These are phyloP conservation scores for Scolopax rusticola DNA, from an alignment of 2,797 vertebrate species.

Conservation along the genomic window DNA sequence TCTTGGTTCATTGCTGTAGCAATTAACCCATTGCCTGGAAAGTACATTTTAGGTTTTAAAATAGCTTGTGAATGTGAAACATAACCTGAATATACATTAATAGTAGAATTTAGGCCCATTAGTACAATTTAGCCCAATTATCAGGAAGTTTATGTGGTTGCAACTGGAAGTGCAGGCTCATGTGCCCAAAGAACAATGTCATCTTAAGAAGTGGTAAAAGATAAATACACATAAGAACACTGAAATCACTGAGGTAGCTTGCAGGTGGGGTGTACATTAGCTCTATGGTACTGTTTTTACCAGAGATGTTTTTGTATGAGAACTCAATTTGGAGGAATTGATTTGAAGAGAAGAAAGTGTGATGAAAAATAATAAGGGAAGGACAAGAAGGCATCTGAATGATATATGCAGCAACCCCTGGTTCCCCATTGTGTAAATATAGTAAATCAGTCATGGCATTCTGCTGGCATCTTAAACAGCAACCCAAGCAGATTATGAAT, in stretches of 20 bases:
- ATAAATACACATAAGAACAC: not conserved
- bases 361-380: not conserved
- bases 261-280: not conserved
- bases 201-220: not conserved
- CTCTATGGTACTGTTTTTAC: not conserved
- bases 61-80: not conserved
- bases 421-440: not conserved
- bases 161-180: not conserved
- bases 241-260: not conserved
- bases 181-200: not conserved
- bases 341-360: not conserved
- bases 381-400: not conserved
- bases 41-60: not conserved
- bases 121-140: not conserved
- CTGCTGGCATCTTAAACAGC: not conserved
- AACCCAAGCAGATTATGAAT: not conserved
- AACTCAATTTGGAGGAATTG: not conserved
- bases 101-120: not conserved
- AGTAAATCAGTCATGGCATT: slow-evolving; percentile 8
- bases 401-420: not conserved
- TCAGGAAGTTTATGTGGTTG: not conserved
- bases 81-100: not conserved
- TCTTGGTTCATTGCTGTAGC: not conserved
- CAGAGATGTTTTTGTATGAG: not conserved
- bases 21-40: not conserved